phyloP scores from a whole-genome alignment of 1,140 invertebrate species.

The Tetragnatha versicolor region DNA sequence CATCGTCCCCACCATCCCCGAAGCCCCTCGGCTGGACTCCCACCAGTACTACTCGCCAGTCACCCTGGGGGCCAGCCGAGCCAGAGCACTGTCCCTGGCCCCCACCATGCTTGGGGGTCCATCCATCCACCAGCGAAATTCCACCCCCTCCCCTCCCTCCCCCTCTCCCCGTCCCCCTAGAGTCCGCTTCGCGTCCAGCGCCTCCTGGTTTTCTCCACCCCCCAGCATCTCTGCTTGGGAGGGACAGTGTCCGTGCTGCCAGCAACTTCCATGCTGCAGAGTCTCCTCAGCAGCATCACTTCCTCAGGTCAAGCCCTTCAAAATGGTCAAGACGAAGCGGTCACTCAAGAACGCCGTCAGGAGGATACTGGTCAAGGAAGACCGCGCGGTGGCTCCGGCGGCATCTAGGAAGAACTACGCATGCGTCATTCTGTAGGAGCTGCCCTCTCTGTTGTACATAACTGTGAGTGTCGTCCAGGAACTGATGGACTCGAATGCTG shows the following conservation, averaged over 20 bases:
- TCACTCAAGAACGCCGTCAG: constrained; percentile 47
- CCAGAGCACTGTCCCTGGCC: constrained; percentile 19
- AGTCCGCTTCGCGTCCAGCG: constrained; percentile 30
- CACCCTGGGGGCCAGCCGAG: constrained; percentile 16
- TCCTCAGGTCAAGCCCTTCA: constrained; percentile 1
- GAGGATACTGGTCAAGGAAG: constrained; percentile 28
- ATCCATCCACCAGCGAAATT: not conserved
- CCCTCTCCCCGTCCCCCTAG: not conserved
- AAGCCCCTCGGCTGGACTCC: not conserved
- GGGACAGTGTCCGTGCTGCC: constrained; percentile 32
- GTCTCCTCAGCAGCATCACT: not conserved
- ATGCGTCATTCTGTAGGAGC: constrained; percentile 32
- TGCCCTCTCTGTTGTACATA: too few relatives aligned
- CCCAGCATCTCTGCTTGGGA: constrained; percentile 38
- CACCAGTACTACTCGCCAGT: constrained; percentile 48
- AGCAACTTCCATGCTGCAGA: constrained; percentile 14
- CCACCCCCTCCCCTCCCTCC: not conserved
- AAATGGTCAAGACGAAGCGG: constrained; percentile 37
- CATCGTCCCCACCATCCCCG: constrained; percentile 29
- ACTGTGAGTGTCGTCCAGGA: not conserved
- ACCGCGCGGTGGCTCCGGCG: not conserved
- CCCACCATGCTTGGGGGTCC: constrained; percentile 17
- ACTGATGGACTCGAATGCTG: too few relatives aligned
- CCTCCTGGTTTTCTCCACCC: constrained; percentile 17
- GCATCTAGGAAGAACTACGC: not conserved